These are phyloP conservation scores for Erebia palarica DNA, from an alignment of 2,888 invertebrate species.

Conservation along the genomic window DNA sequence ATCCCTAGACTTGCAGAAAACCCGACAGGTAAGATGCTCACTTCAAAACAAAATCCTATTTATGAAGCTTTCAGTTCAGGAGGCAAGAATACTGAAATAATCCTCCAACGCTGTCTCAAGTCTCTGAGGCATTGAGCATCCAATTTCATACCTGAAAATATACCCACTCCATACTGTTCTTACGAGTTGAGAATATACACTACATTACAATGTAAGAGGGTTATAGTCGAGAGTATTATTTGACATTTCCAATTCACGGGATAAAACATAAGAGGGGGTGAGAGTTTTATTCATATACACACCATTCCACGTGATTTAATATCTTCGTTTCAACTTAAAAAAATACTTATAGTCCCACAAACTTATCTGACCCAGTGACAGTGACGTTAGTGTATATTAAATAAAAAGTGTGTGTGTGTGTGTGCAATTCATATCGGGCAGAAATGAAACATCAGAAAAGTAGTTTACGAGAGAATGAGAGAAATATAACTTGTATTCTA, in stretches of 20 bases:
- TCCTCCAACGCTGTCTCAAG: conserved; percentile 28
- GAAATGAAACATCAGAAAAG: no score
- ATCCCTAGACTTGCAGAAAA: not conserved
- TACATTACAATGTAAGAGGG: conserved; percentile 34
- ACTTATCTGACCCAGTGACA: no score
- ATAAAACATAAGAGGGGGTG: conserved; percentile 38
- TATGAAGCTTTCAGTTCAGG: conserved; percentile 15
- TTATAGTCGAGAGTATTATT: conserved; percentile 32
- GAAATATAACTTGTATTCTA: no score
- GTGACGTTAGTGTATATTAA: no score
- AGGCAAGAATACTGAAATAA: conserved; percentile 19
- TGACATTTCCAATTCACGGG: conserved; percentile 44
- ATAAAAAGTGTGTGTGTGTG: no score
- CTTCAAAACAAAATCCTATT: conserved; percentile 26
- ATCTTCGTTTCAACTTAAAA: not conserved
- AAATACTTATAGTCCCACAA: not conserved
- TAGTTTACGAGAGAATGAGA: no score
- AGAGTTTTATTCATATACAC: conserved; percentile 51
- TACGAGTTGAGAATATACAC: conserved; percentile 33
- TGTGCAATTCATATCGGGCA: no score
- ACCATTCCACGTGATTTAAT: conserved; percentile 25
- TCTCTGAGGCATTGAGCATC: conserved; percentile 28
- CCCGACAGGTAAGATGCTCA: not conserved
- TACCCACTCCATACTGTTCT: conserved; percentile 24
- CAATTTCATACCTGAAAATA: conserved; percentile 31